Conservation (phyloP, 1,140 invertebrate genomes). For the Drosophila trapezifrons region DNA sequence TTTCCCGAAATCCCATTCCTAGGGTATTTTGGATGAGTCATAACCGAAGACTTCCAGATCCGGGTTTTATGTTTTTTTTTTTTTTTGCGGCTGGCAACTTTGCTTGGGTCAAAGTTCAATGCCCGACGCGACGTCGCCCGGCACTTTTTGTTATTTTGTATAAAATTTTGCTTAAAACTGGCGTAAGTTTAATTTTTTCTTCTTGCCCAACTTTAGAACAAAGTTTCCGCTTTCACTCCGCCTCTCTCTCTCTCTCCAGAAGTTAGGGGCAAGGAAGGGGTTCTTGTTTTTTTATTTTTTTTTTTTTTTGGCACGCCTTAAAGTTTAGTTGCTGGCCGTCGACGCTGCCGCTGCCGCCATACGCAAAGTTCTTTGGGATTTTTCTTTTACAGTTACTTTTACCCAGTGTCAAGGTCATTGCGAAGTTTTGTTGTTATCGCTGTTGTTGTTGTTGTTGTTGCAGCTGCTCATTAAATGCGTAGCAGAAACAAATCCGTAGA, state of each 20-base stretch:
- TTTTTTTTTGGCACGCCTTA: conserved; percentile 52
- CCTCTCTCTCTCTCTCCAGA: conserved; percentile 14
- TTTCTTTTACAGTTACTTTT: conserved; percentile 61
- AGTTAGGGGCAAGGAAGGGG: conserved; percentile 30
- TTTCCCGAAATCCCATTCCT: background rate
- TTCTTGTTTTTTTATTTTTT: background rate
- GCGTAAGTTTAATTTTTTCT: conserved; percentile 58
- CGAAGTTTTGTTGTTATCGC: conserved; percentile 48
- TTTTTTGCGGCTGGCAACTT: conserved; percentile 33
- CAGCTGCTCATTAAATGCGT: conserved; percentile 55
- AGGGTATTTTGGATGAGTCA: conserved; percentile 20
- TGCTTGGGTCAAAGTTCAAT: conserved; percentile 45
- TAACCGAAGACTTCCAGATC: conserved; percentile 11
- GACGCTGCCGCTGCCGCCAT: conserved; percentile 25
- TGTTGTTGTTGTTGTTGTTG: conserved; percentile 41
- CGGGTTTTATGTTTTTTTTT: conserved; percentile 5
- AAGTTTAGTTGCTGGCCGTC: conserved; percentile 59
- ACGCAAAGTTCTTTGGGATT: conserved; percentile 62
- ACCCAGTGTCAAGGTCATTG: conserved; percentile 57
- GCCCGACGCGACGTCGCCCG: conserved; percentile 34
- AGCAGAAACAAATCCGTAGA: conserved; percentile 45
- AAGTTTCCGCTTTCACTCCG: conserved; percentile 38
- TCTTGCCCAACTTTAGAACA: conserved; percentile 59
- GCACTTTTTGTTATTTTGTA: conserved; percentile 57
- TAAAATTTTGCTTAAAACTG: conserved; percentile 66